These are phyloP conservation scores for Blastobasis lacticolella DNA, from an alignment of 2,888 invertebrate species.

Conservation along the genomic window DNA sequence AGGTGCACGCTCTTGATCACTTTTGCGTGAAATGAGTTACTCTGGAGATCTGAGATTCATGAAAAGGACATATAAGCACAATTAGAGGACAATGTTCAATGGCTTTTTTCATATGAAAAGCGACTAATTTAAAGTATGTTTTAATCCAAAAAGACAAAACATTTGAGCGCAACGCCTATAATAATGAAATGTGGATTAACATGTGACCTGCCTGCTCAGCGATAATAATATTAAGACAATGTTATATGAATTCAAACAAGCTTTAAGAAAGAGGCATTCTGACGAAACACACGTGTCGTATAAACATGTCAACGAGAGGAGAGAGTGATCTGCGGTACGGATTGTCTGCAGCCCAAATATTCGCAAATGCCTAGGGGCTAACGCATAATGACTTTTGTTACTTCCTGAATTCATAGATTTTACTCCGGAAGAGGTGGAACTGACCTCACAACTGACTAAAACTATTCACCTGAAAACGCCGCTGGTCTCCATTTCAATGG, in stretches of 20 bases:
- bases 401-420: constrained; percentile 98
- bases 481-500: constrained; percentile 98
- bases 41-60: constrained; percentile 94
- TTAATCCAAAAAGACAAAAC: too few relatives aligned
- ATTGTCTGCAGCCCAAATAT: too few relatives aligned
- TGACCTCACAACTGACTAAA: constrained; percentile 92
- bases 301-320: constrained; percentile 41
- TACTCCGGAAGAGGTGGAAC: constrained; percentile 91
- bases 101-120: constrained; percentile 96
- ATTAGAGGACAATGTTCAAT: constrained; percentile 97
- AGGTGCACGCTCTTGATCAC: constrained; percentile 79
- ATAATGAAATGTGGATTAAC: too few relatives aligned
- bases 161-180: too few relatives aligned
- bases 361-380: constrained; percentile 88
- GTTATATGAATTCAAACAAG: too few relatives aligned
- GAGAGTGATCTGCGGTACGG: constrained; percentile 81
- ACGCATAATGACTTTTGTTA: constrained; percentile 97
- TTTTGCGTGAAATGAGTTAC: constrained; percentile 84
- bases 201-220: too few relatives aligned
- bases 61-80: constrained; percentile 95
- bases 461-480: constrained; percentile 92
- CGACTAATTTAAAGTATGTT: constrained; percentile 79
- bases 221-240: too few relatives aligned
- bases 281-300: constrained; percentile 23
- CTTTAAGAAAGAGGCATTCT: too few relatives aligned